phyloP scores from a whole-genome alignment of 2,797 vertebrate genomes.

The Gephyroberyx darwinii region DNA sequence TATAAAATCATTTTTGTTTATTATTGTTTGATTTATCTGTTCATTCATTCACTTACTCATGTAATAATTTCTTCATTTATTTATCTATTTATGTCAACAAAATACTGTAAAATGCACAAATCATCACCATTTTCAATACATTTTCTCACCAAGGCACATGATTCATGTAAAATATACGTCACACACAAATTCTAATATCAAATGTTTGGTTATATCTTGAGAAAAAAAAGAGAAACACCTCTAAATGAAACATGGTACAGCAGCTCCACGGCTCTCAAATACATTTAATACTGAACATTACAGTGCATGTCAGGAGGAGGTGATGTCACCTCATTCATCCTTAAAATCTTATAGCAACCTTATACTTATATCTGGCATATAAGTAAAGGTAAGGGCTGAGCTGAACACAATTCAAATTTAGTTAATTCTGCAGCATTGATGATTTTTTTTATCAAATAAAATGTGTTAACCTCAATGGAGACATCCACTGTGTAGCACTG shows the following conservation, averaged over 20 bases:
- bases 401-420: constrained; percentile 36
- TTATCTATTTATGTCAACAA: neutral
- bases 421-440: neutral
- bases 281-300: constrained; percentile 29
- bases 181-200: constrained; percentile 33
- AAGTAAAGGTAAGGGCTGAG: constrained; percentile 5
- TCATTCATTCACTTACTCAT: neutral
- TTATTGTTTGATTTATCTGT: neutral
- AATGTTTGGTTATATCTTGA: neutral
- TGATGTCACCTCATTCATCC: constrained; percentile 17
- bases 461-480: neutral
- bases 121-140: constrained; percentile 2
- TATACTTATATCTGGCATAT: neutral
- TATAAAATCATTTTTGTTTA: constrained; percentile 39
- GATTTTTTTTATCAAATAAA: neutral
- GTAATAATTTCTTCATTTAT: neutral
- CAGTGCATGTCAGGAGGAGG: constrained; percentile 15
- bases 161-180: constrained; percentile 21
- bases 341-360: constrained; percentile 1
- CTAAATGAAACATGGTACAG: constrained; percentile 9
- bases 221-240: constrained; percentile 4
- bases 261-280: constrained; percentile 16
- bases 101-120: constrained; percentile 5
- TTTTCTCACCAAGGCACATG: neutral
- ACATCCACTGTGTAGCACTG: neutral